phyloP scores from a whole-genome alignment of 1,140 invertebrate genomes.

The Conopomorpha cramerella region DNA sequence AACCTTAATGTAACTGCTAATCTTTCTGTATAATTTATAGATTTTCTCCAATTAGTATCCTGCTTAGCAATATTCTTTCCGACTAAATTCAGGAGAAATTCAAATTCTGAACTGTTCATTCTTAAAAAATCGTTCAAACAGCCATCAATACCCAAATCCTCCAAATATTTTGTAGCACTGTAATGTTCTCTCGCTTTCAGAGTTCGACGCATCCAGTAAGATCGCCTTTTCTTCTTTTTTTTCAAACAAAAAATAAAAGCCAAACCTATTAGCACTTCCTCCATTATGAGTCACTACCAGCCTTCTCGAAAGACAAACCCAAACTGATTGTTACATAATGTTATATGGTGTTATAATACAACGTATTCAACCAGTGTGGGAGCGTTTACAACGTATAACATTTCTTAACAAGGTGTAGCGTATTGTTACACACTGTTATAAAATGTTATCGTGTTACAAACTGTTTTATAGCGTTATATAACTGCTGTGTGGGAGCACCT shows the following conservation, averaged over 20 bases:
- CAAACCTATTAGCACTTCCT: neutral
- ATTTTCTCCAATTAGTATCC: neutral
- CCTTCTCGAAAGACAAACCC: neutral
- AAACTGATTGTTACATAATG: neutral
- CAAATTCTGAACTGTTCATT: neutral
- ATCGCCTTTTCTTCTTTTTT: neutral
- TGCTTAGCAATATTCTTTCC: neutral
- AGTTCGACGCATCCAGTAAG: neutral
- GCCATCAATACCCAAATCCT: constrained; percentile 1
- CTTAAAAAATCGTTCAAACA: neutral
- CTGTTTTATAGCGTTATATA: neutral
- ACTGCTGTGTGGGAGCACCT: neutral
- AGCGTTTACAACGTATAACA: neutral
- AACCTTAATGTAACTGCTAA: neutral
- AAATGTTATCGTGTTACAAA: neutral
- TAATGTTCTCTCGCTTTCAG: neutral
- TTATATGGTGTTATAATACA: neutral
- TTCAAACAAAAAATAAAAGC: neutral
- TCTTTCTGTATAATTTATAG: neutral
- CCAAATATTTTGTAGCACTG: neutral
- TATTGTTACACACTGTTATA: neutral
- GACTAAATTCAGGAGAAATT: neutral
- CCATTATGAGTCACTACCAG: neutral
- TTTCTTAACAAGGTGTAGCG: neutral
- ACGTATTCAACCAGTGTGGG: neutral